Percentiles rank a stretch among this genome's conserved stretches.
phyloP scores from a whole-genome alignment of 2,888 invertebrate genomes.

The Melanostoma scalare region DNA sequence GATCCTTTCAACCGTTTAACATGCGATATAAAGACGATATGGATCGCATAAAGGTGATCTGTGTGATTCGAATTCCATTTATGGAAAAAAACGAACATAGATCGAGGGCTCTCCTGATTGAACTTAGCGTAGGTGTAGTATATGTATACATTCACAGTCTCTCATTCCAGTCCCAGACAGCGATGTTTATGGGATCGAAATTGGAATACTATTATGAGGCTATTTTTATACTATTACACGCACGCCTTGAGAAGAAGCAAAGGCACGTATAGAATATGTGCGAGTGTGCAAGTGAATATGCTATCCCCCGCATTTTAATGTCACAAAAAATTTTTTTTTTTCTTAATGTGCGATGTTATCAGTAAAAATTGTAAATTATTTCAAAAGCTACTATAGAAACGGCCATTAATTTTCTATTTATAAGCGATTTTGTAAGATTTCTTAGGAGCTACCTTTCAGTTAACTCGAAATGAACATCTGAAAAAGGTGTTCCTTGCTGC shows the following conservation, averaged over 20 bases:
- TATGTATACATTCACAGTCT: conserved; percentile 12
- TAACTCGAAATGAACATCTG: conserved; percentile 29
- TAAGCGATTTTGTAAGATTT: conserved; percentile 23
- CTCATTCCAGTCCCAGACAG: conserved; percentile 3
- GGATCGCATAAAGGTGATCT: conserved; percentile 26
- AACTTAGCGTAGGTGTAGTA: not conserved
- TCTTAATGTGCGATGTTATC: conserved; percentile 34
- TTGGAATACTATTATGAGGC: conserved; percentile 49
- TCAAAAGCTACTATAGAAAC: conserved; percentile 20
- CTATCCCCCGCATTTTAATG: conserved; percentile 26
- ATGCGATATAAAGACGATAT: conserved; percentile 31
- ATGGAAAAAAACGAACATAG: conserved; percentile 25
- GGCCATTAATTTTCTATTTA: conserved; percentile 28
- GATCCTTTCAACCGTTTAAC: conserved; percentile 13
- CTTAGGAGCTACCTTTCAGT: conserved; percentile 2
- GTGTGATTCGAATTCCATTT: conserved; percentile 27
- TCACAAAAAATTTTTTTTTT: conserved; percentile 37
- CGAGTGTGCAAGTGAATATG: not conserved
- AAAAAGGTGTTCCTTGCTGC: conserved; percentile 26
- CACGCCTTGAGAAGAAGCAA: conserved; percentile 25
- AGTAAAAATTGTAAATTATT: conserved; percentile 32
- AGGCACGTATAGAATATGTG: conserved; percentile 18
- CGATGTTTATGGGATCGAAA: conserved; percentile 61
- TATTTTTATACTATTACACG: conserved; percentile 58
- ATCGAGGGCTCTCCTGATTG: conserved; percentile 41